phyloP scores from a whole-genome alignment of 2,797 vertebrate species.

The Macrochelys suwanniensis region DNA sequence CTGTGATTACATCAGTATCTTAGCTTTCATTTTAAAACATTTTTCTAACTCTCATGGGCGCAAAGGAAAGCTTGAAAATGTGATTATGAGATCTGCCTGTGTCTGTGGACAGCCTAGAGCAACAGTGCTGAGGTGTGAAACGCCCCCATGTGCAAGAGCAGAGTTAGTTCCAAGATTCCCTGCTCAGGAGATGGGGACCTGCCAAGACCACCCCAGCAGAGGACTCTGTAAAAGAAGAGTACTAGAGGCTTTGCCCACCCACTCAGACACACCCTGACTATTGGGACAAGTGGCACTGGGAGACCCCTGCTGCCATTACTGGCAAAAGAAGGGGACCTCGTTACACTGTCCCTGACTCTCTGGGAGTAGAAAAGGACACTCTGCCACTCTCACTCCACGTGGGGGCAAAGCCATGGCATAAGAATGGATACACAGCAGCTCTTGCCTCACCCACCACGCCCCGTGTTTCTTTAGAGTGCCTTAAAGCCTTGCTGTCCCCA shows the following conservation, averaged over 20 bases:
- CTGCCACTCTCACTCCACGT: not conserved
- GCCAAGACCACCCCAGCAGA: not conserved
- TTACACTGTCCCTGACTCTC: not conserved
- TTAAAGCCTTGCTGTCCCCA: not conserved
- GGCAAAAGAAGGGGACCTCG: not conserved
- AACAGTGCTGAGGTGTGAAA: too few relatives aligned
- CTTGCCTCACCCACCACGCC: not conserved
- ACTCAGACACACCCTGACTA: not conserved
- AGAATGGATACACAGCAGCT: not conserved
- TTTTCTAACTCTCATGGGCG: too few relatives aligned
- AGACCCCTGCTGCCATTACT: not conserved
- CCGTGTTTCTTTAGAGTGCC: not conserved
- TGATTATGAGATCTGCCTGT: too few relatives aligned
- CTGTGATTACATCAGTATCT: too few relatives aligned
- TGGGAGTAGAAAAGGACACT: not conserved
- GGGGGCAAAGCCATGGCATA: not conserved
- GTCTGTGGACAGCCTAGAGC: too few relatives aligned
- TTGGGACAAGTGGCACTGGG: not conserved
- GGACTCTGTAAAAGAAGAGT: fast-evolving
- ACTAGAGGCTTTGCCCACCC: not conserved
- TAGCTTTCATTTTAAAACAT: too few relatives aligned
- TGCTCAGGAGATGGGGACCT: not conserved
- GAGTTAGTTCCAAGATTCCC: not conserved
- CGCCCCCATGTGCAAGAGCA: fast-evolving
- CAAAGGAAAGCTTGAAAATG: too few relatives aligned